Evolutionary conservation across 2,113 vertebrate genomes (phyloP).

Genomic region (Psilopogon haemacephalus): DNA sequence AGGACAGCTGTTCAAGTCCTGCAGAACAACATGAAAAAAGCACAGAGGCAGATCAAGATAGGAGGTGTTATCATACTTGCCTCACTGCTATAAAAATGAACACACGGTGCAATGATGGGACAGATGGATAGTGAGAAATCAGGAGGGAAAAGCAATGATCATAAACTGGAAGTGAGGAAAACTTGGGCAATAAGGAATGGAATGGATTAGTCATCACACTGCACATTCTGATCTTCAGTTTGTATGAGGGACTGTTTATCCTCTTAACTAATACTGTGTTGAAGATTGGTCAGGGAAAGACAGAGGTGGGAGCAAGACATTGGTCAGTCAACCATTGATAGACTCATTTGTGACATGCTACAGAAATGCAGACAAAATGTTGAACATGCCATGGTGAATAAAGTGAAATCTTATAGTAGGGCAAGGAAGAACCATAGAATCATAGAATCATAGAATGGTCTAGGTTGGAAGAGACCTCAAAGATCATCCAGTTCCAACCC

Average conservation of each 20-base stretch:
- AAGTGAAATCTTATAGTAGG: fast-evolving
- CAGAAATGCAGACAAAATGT: background rate
- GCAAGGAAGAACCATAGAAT: background rate
- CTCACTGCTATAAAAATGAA: background rate
- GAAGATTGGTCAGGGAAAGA: background rate
- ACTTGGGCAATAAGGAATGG: background rate
- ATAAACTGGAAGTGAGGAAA: background rate
- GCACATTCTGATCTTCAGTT: background rate
- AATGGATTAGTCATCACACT: fast-evolving
- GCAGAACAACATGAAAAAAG: background rate
- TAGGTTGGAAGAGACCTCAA: too few species aligned
- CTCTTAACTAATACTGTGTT: background rate
- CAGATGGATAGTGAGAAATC: slow-evolving; percentile 17
- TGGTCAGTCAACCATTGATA: too few species aligned
- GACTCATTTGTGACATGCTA: too few species aligned
- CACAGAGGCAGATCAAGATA: background rate
- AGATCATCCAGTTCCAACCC: too few species aligned
- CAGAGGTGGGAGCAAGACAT: too few species aligned
- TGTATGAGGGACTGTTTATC: background rate
- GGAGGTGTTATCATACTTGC: background rate
- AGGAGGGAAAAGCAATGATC: background rate
- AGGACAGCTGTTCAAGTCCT: slow-evolving; percentile 45
- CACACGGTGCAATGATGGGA: background rate
- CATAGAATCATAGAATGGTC: too few species aligned
- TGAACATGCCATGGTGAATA: background rate